Conservation (phyloP, 2,113 vertebrate genomes). For the Alouatta palliata region DNA sequence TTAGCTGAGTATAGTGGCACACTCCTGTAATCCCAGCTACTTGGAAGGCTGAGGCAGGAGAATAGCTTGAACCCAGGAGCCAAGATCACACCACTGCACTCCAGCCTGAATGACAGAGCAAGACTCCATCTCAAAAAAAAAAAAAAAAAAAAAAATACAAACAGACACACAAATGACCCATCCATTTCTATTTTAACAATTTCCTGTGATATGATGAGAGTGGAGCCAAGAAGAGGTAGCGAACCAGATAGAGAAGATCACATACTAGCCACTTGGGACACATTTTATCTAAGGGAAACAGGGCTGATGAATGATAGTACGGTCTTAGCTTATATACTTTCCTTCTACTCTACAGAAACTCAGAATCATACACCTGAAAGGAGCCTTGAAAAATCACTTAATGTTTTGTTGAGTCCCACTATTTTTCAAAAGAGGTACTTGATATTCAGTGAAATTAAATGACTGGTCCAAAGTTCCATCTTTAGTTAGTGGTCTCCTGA, state of each 20-base stretch:
- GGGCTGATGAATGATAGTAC: not conserved
- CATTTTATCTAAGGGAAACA: conserved; percentile 18
- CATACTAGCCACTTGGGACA: not conserved
- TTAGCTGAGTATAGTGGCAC: too few species aligned
- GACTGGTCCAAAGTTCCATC: not conserved
- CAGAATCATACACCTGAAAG: conserved; percentile 7
- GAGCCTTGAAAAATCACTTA: conserved; percentile 22
- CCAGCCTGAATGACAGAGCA: too few species aligned
- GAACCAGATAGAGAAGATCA: not conserved
- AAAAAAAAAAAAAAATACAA: too few species aligned
- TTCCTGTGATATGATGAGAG: not conserved
- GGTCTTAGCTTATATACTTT: not conserved
- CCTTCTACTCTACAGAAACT: not conserved
- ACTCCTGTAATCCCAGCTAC: too few species aligned
- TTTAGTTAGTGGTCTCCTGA: not conserved
- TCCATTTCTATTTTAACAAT: not conserved
- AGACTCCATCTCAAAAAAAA: too few species aligned
- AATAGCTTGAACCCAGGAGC: too few species aligned
- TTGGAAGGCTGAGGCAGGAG: too few species aligned
- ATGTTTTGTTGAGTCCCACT: not conserved
- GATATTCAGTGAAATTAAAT: conserved; percentile 16
- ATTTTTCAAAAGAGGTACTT: conserved; percentile 33
- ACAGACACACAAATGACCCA: not conserved
- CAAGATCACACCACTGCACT: too few species aligned
- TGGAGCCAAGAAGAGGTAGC: not conserved